phyloP scores from a whole-genome alignment of 2,797 vertebrate genomes.

The Falco peregrinus region DNA sequence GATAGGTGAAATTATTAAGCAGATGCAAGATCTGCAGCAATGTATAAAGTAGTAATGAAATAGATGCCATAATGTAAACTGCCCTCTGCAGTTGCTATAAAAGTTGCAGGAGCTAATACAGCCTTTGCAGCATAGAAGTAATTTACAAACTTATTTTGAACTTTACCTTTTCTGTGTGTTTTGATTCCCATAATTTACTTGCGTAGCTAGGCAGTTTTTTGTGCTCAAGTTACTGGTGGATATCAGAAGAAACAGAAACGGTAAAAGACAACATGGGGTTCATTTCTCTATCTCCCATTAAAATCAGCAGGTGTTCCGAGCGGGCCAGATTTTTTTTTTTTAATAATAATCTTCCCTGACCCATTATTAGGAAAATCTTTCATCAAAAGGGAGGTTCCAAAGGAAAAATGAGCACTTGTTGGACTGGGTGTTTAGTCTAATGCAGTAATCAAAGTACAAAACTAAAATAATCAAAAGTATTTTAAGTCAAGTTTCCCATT shows the following conservation, averaged over 20 bases:
- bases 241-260: neutral
- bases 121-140: neutral
- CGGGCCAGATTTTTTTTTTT: neutral
- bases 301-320: neutral
- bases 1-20: neutral
- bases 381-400: neutral
- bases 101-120: neutral
- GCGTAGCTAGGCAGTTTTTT: neutral
- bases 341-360: neutral
- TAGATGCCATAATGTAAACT: neutral
- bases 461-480: neutral
- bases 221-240: neutral
- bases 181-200: neutral
- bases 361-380: neutral
- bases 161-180: neutral
- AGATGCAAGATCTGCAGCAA: neutral
- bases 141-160: neutral
- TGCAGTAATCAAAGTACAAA: neutral
- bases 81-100: neutral
- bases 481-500: neutral
- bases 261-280: neutral
- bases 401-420: neutral
- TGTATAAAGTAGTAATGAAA: neutral
- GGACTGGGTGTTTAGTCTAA: neutral
- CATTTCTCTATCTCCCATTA: neutral